A percentile compares a stretch with the other conserved stretches of the same genome.
These are phyloP conservation scores for Campoletis sonorensis DNA, from an alignment of 1,140 invertebrate genomes.

Conservation along the genomic window DNA sequence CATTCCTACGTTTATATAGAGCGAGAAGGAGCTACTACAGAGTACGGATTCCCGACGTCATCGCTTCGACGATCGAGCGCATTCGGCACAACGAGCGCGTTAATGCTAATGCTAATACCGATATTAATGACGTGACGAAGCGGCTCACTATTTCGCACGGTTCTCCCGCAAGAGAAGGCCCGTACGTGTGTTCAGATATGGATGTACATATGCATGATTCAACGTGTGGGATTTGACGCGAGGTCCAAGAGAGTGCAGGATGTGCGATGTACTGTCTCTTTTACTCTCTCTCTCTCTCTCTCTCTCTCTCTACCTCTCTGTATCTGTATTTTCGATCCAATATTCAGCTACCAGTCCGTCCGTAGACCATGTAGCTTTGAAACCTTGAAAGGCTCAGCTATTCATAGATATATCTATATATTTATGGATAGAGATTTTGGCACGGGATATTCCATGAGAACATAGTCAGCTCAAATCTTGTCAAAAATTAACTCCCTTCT, in stretches of 20 bases:
- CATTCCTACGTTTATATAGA: background rate
- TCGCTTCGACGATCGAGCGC: constrained; percentile 12
- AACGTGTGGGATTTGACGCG: background rate
- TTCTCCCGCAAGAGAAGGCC: background rate
- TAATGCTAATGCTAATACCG: constrained; percentile 67
- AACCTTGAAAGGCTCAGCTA: too few species aligned
- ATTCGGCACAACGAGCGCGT: constrained; percentile 36
- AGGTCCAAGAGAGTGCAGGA: background rate
- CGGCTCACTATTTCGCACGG: constrained; percentile 3
- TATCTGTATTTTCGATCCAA: too few species aligned
- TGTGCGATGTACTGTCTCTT: too few species aligned
- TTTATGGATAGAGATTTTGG: too few species aligned
- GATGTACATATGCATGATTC: constrained; percentile 2
- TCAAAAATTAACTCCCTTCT: too few species aligned
- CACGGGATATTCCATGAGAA: too few species aligned
- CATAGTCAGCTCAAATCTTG: too few species aligned
- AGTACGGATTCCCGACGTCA: constrained; percentile 19
- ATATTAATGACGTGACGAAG: constrained; percentile 64
- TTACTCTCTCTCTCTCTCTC: too few species aligned
- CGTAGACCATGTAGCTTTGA: too few species aligned
- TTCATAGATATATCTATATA: too few species aligned
- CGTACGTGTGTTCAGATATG: background rate
- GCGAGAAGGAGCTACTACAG: background rate
- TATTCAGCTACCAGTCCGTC: too few species aligned
- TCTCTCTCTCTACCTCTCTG: too few species aligned